Conservation (phyloP, 1,140 invertebrate species). For the Rhynchophorus ferrugineus region DNA sequence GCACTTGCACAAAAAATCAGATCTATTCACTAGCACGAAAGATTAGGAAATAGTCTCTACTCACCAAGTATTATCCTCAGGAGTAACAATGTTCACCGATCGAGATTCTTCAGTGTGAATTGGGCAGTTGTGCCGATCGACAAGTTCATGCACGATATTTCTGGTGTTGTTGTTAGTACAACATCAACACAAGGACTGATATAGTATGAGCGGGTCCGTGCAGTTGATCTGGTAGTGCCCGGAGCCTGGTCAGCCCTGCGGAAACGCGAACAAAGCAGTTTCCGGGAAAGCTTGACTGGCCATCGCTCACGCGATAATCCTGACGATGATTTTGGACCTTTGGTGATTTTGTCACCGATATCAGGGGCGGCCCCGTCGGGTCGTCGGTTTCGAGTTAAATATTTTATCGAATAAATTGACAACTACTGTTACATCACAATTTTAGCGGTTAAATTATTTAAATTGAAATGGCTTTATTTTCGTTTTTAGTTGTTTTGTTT, state of each 20-base stretch:
- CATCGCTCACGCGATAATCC: conserved; percentile 11
- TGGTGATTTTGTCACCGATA: conserved; percentile 4
- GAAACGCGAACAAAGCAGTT: conserved; percentile 20
- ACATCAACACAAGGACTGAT: no score
- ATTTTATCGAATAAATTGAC: no score
- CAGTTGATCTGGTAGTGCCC: no score
- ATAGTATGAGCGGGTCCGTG: no score
- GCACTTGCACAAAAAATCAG: no score
- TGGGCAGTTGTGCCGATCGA: no score
- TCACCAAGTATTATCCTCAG: conserved; percentile 18
- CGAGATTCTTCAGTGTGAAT: no score
- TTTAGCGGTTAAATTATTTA: no score
- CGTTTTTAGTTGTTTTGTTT: no score
- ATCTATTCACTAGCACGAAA: no score
- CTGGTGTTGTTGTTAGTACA: not conserved
- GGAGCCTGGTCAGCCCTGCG: conserved; percentile 15
- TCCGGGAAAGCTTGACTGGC: conserved; percentile 15
- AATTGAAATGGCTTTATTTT: no score
- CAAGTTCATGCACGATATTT: not conserved
- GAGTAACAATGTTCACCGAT: not conserved
- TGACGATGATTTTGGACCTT: not conserved
- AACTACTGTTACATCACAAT: no score
- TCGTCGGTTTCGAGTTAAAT: not conserved
- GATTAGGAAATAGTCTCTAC: not conserved
- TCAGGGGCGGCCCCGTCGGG: not conserved